A percentile compares a stretch with the other conserved stretches of the same genome.
Conservation (phyloP, 2,888 invertebrate species). For the Uropetala carovei region DNA sequence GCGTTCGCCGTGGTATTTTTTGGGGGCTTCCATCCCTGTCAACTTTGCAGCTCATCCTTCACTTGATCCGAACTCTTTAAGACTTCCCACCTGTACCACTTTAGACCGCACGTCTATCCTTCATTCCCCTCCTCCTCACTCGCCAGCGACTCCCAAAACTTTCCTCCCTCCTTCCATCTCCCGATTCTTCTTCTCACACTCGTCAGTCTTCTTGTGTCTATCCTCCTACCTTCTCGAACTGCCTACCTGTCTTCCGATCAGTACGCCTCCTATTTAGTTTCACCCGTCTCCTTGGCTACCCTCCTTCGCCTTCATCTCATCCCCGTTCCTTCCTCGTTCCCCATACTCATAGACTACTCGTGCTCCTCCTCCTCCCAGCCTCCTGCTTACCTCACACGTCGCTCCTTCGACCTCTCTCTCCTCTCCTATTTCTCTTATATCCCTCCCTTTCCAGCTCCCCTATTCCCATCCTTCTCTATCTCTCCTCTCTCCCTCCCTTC, state of each 20-base stretch:
- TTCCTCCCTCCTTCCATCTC: not conserved
- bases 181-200: not conserved
- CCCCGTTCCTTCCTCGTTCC: not conserved
- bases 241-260: constrained; percentile 25
- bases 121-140: not conserved
- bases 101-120: constrained; percentile 22
- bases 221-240: not conserved
- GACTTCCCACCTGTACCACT: constrained; percentile 33
- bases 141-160: not conserved
- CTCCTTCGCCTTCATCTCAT: not conserved
- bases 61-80: constrained; percentile 48
- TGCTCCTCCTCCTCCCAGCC: not conserved
- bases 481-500: no score
- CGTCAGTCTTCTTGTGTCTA: not conserved
- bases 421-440: not conserved
- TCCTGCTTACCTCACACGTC: not conserved
- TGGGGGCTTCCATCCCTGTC: constrained; percentile 27
- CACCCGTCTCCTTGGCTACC: not conserved
- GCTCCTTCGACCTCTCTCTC: not conserved
- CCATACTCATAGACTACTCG: not conserved
- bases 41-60: constrained; percentile 52
- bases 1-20: constrained; percentile 53
- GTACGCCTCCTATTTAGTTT: constrained; percentile 55
- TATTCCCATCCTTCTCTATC: no score
- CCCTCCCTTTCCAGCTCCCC: no score